A percentile compares a stretch with the other conserved stretches of the same genome.
Conservation (phyloP, 2,888 invertebrate genomes). For the Disparrhopalites patrizii region DNA sequence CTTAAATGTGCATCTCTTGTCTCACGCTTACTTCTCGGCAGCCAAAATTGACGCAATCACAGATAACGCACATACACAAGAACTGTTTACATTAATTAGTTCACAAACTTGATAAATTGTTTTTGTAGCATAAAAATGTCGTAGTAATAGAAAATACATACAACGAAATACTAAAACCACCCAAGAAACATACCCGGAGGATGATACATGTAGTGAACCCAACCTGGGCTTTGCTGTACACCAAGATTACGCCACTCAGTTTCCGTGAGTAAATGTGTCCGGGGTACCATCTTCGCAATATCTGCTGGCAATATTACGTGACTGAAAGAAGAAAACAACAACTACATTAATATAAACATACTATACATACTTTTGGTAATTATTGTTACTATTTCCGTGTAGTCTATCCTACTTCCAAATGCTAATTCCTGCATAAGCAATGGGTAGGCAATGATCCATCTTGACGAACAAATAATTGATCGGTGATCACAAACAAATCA, state of each 20-base stretch:
- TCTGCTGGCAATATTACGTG: constrained; percentile 88
- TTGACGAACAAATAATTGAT: too few species aligned
- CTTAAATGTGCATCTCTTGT: too few species aligned
- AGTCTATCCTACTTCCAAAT: neutral
- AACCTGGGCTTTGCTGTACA: constrained; percentile 88
- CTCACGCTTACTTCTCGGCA: too few species aligned
- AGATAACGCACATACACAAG: neutral
- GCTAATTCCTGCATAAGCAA: too few species aligned
- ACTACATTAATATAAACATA: too few species aligned
- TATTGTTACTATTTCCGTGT: neutral
- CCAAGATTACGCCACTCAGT: constrained; percentile 92
- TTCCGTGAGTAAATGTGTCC: constrained; percentile 87
- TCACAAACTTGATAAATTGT: neutral
- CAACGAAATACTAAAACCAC: neutral
- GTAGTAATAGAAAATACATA: neutral
- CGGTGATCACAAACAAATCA: too few species aligned
- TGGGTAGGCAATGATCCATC: too few species aligned
- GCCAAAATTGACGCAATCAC: neutral
- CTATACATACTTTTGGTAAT: too few species aligned
- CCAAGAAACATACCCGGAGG: constrained; percentile 60
- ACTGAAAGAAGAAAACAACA: constrained; percentile 54
- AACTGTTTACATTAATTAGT: neutral
- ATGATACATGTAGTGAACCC: constrained; percentile 88
- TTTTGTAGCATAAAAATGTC: neutral
- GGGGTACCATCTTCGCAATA: constrained; percentile 77